Conservation (phyloP, 2,888 invertebrate genomes). For the Drosophila lacicola region DNA sequence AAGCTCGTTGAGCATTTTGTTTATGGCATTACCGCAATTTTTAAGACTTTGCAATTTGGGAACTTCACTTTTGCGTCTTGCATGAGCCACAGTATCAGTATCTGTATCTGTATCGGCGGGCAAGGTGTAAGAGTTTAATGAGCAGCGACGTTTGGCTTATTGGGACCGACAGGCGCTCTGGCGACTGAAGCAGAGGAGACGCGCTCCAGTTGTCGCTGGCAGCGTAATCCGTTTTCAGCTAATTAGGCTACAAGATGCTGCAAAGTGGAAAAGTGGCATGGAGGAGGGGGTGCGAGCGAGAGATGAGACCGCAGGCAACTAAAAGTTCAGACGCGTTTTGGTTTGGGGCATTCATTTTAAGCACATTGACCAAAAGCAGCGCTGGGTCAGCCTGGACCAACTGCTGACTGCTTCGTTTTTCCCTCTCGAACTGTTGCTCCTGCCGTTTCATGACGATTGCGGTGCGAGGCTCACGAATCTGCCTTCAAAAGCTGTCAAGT, state of each 20-base stretch:
- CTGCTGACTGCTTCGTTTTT: conserved; percentile 10
- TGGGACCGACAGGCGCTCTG: conserved; percentile 21
- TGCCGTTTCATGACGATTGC: conserved; percentile 64
- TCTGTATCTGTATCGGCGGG: conserved; percentile 20
- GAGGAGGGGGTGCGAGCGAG: conserved; percentile 8
- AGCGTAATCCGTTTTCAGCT: conserved; percentile 65
- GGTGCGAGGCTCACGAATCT: conserved; percentile 68
- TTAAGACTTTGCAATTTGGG: conserved; percentile 19
- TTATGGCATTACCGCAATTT: conserved; percentile 41
- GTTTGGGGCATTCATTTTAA: conserved; percentile 70
- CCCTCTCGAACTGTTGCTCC: conserved; percentile 7
- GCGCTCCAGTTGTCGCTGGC: conserved; percentile 38
- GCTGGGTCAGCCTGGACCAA: conserved; percentile 61
- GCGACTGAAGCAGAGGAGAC: conserved; percentile 1
- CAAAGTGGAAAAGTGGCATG: background rate
- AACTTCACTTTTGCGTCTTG: conserved; percentile 7
- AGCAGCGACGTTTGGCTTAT: conserved; percentile 58
- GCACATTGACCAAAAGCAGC: conserved; percentile 73
- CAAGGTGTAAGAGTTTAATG: conserved; percentile 59
- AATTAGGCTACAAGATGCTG: conserved; percentile 70
- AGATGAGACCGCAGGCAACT: conserved; percentile 38
- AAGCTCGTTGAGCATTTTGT: conserved; percentile 61
- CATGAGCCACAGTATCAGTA: background rate
- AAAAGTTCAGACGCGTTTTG: conserved; percentile 70
- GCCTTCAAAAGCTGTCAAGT: conserved; percentile 83